Conservation (phyloP, 2,888 invertebrate species). For the Meandrusa payeni region DNA sequence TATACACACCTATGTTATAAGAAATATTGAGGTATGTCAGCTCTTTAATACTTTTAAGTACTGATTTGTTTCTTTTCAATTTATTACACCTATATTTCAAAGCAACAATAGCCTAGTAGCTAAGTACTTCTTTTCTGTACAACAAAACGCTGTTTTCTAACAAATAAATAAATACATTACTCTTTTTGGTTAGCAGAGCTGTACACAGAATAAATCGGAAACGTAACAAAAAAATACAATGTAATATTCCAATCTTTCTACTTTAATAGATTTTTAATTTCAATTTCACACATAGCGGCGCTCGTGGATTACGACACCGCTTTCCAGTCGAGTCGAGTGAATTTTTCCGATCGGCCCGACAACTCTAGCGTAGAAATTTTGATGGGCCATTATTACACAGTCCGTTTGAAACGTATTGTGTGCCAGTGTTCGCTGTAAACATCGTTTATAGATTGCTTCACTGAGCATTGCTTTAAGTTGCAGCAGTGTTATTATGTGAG, state of each 20-base stretch:
- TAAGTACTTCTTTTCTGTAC: no score
- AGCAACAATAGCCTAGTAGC: no score
- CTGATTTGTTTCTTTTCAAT: no score
- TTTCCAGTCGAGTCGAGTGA: constrained; percentile 48
- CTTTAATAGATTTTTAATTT: constrained; percentile 75
- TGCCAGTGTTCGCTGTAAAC: constrained; percentile 35
- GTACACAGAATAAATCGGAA: constrained; percentile 4
- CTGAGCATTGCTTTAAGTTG: constrained; percentile 12
- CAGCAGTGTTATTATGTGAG: constrained; percentile 22
- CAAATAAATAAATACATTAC: background rate
- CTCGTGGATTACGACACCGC: constrained; percentile 59
- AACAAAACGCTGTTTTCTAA: background rate
- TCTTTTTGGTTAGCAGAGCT: no score
- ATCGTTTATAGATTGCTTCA: constrained; percentile 23
- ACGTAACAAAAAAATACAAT: constrained; percentile 26
- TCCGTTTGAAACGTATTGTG: constrained; percentile 71
- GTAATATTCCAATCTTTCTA: constrained; percentile 53
- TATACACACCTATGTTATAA: no score
- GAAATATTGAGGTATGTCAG: no score
- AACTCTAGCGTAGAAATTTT: constrained; percentile 69
- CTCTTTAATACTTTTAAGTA: no score
- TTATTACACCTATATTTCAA: no score
- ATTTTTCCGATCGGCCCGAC: constrained; percentile 64
- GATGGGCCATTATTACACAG: constrained; percentile 72
- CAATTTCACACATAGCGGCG: constrained; percentile 69